These are phyloP conservation scores for Mesembrinibis cayennensis DNA, from an alignment of 2,113 vertebrate genomes.

Conservation along the genomic window DNA sequence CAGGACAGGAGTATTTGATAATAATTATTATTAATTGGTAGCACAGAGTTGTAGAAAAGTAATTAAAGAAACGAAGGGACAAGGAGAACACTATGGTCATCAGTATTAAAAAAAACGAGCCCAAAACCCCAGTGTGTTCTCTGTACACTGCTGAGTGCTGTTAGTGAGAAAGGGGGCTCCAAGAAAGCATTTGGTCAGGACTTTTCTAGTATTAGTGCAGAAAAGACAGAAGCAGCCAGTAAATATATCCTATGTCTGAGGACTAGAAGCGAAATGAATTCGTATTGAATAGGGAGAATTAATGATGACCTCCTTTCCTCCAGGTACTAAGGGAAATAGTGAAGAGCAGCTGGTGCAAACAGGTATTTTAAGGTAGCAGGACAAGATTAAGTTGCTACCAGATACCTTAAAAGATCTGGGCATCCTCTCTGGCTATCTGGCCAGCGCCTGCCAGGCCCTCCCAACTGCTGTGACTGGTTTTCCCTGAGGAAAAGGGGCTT, in stretches of 20 bases:
- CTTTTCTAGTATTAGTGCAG: background rate
- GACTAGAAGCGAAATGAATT: background rate
- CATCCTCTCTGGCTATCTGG: background rate
- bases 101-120: background rate
- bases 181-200: background rate
- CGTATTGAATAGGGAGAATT: accelerated
- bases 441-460: background rate
- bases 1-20: background rate
- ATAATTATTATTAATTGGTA: background rate
- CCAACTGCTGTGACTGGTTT: too few species aligned
- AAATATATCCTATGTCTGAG: background rate
- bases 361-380: background rate
- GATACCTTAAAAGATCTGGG: background rate
- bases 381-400: background rate
- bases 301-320: background rate
- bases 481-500: background rate
- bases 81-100: background rate
- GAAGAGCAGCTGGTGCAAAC: background rate
- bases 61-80: background rate
- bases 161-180: background rate
- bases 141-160: background rate
- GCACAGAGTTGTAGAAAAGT: background rate
- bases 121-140: too few species aligned
- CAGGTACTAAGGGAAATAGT: background rate
- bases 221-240: background rate